Conservation (phyloP, 2,888 invertebrate genomes). For the Pogonocherus hispidulus region DNA sequence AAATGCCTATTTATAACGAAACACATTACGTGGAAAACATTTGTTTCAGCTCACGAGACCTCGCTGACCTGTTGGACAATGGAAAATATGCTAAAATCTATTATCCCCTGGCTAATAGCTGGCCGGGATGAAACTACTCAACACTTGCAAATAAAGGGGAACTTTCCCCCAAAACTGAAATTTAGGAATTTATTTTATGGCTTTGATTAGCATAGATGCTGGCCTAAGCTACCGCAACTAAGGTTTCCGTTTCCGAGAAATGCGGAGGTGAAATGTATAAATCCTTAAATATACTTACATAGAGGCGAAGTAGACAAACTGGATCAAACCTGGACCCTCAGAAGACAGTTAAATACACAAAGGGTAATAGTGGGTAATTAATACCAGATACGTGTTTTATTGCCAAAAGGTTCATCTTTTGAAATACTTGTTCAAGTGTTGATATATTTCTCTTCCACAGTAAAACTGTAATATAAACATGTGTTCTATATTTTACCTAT, state of each 20-base stretch:
- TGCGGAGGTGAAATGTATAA: neutral
- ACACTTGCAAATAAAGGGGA: neutral
- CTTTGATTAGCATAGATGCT: neutral
- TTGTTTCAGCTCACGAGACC: constrained; percentile 42
- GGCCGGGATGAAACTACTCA: constrained; percentile 7
- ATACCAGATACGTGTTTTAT: no score
- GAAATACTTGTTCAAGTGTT: no score
- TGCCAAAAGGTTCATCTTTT: no score
- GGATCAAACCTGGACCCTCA: neutral
- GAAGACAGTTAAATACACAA: neutral
- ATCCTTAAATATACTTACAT: neutral
- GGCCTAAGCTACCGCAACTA: neutral
- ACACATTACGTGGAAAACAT: constrained; percentile 46
- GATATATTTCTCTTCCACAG: no score
- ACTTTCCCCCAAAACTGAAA: neutral
- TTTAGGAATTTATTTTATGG: constrained; percentile 6
- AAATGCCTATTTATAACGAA: constrained; percentile 44
- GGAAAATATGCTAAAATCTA: constrained; percentile 43
- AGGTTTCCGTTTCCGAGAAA: neutral
- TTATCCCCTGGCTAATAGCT: constrained; percentile 27
- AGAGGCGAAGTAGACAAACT: neutral
- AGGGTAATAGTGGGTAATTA: no score
- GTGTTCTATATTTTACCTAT: no score
- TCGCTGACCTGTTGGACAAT: constrained; percentile 41
- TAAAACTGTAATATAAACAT: no score